These are phyloP conservation scores for Choloepus didactylus DNA, from an alignment of 2,797 vertebrate species.

Conservation along the genomic window DNA sequence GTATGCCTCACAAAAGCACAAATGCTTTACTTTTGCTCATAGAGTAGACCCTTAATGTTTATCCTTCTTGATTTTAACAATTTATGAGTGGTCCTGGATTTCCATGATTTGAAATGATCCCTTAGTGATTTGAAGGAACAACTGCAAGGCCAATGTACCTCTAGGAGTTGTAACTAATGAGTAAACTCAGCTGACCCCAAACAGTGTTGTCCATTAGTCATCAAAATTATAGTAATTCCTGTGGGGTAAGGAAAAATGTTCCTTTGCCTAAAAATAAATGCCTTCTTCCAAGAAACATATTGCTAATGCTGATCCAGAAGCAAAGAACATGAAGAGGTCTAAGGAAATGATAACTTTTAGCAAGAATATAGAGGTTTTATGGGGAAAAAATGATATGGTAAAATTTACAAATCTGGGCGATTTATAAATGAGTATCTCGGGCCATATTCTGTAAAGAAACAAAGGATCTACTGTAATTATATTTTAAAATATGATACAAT, in stretches of 20 bases:
- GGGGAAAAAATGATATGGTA: not conserved
- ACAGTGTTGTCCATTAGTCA: not conserved
- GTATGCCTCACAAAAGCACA: not conserved
- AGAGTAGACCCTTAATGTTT: not conserved
- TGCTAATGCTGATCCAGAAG: not conserved
- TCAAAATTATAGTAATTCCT: not conserved
- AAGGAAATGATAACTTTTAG: not conserved
- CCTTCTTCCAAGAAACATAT: not conserved
- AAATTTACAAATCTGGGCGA: not conserved
- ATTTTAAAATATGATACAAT: conserved; percentile 21
- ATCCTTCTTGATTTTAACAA: conserved; percentile 14
- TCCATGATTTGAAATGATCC: not conserved
- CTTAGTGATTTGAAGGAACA: not conserved
- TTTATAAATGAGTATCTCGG: not conserved
- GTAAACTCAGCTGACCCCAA: not conserved
- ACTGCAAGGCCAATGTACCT: not conserved
- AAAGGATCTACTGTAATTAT: not conserved
- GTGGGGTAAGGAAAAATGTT: not conserved
- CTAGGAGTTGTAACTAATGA: not conserved
- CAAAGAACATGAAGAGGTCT: not conserved
- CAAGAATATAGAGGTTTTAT: not conserved
- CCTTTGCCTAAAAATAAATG: not conserved
- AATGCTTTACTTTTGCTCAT: not conserved
- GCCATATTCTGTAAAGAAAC: not conserved
- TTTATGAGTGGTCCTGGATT: not conserved